phyloP scores from a whole-genome alignment of 2,113 vertebrate genomes.

The Progne subis region DNA sequence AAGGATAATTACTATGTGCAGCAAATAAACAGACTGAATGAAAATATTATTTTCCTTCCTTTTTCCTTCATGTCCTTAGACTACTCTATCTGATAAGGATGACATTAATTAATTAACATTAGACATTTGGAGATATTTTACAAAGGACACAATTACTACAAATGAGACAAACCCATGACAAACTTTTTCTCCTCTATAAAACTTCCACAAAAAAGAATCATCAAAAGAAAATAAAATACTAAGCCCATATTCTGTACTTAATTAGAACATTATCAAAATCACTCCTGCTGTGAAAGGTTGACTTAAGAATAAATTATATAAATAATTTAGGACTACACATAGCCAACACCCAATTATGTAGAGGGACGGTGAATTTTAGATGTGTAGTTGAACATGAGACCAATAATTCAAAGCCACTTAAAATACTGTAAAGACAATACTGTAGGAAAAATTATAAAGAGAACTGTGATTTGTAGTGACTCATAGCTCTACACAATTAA shows the following conservation, averaged over 20 bases:
- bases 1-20: background rate
- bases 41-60: background rate
- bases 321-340: background rate
- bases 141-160: background rate
- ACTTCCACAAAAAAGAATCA: background rate
- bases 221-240: background rate
- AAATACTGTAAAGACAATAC: background rate
- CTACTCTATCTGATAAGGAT: background rate
- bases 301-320: background rate
- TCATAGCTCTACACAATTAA: background rate
- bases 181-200: background rate
- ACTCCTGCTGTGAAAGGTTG: background rate
- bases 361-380: background rate
- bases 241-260: background rate
- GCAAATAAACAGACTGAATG: background rate
- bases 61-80: background rate
- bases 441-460: background rate
- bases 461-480: background rate
- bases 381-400: background rate
- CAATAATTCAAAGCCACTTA: background rate
- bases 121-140: background rate
- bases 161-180: background rate
- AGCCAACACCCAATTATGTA: background rate
- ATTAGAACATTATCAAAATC: background rate
- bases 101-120: background rate